Conservation (phyloP, 1,140 invertebrate species). For the Stegodyphus mimosarum region DNA sequence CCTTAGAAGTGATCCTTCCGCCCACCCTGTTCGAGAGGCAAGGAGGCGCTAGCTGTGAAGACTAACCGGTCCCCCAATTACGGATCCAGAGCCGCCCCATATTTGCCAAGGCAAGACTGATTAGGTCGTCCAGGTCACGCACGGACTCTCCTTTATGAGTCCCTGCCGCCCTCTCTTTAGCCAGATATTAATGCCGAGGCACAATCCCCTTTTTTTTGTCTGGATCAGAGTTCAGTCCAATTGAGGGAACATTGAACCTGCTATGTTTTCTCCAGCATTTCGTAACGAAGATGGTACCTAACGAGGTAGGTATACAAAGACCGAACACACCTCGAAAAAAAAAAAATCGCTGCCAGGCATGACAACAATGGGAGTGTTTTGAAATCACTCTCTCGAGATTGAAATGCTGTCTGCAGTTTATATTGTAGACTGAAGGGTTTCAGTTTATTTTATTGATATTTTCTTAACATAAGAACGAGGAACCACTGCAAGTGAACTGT, state of each 20-base stretch:
- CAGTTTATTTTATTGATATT: no score
- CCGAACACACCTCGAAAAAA: conserved; percentile 8
- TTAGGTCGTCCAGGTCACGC: conserved; percentile 47
- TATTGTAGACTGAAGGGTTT: no score
- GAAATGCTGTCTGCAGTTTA: no score
- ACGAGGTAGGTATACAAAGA: not conserved
- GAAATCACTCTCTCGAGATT: no score
- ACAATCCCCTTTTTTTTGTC: conserved; percentile 23
- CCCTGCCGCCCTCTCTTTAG: not conserved
- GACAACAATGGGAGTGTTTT: conserved; percentile 10
- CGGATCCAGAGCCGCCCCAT: conserved; percentile 26
- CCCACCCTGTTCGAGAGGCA: not conserved
- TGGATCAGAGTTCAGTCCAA: conserved; percentile 49
- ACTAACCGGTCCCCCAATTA: conserved; percentile 26
- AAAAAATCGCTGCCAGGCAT: not conserved
- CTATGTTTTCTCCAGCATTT: not conserved
- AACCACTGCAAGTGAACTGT: no score
- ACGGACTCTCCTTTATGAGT: not conserved
- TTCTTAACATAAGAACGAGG: no score
- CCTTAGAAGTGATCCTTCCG: not conserved
- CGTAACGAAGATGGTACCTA: not conserved
- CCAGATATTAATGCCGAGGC: conserved; percentile 20
- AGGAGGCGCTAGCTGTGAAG: not conserved
- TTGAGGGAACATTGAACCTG: conserved; percentile 41
- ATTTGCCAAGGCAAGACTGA: conserved; percentile 50